Conservation (phyloP, 1,140 invertebrate genomes). For the Stegodyphus dumicola region DNA sequence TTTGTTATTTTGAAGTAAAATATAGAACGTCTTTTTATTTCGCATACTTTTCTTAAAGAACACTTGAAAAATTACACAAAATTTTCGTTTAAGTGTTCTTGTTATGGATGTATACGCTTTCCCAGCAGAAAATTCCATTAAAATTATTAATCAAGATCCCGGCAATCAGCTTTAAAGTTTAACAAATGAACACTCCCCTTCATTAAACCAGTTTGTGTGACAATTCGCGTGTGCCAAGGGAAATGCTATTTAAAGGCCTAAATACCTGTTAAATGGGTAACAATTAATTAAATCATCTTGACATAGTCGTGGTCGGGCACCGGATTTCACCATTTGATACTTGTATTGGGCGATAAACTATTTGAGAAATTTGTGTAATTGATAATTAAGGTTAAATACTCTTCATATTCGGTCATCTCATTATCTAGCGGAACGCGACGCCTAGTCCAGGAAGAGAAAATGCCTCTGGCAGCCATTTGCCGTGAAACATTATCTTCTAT, state of each 20-base stretch:
- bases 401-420: constrained; percentile 31
- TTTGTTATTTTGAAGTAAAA: too few species aligned
- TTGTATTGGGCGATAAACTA: constrained; percentile 42
- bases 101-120: too few species aligned
- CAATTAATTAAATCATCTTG: constrained; percentile 35
- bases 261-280: constrained; percentile 39
- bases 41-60: too few species aligned
- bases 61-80: too few species aligned
- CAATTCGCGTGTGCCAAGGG: constrained; percentile 32
- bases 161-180: too few species aligned
- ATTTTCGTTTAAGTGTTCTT: too few species aligned
- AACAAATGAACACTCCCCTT: background rate
- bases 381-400: constrained; percentile 44
- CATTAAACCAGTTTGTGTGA: constrained; percentile 27
- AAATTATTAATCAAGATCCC: too few species aligned
- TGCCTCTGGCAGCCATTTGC: constrained; percentile 4
- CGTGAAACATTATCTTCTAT: constrained; percentile 12
- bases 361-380: constrained; percentile 36
- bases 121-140: too few species aligned
- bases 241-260: constrained; percentile 34
- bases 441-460: constrained; percentile 9
- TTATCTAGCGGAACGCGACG: constrained; percentile 6
- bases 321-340: constrained; percentile 35
- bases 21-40: too few species aligned
- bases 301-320: constrained; percentile 7